These are phyloP conservation scores for Amphipoea oculea DNA, from an alignment of 2,888 invertebrate species.

Conservation along the genomic window DNA sequence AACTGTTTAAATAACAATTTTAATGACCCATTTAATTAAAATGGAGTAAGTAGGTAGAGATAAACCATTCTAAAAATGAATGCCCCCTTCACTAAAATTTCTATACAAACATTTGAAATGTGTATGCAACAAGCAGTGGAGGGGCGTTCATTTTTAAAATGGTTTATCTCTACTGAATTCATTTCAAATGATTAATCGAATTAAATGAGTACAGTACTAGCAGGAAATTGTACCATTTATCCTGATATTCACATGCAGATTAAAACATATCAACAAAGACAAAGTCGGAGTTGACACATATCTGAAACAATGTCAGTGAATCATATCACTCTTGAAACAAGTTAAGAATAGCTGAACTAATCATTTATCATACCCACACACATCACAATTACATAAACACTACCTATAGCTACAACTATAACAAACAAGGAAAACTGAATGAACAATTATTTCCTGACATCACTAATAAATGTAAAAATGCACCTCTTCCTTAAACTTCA, in stretches of 20 bases:
- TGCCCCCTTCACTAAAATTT: too few species aligned
- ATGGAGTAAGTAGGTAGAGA: neutral
- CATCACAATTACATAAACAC: conserved; percentile 51
- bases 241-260: conserved; percentile 5
- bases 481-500: conserved; percentile 76
- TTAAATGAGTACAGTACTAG: neutral
- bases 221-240: conserved; percentile 14
- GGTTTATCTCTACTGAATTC: neutral
- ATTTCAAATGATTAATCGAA: neutral
- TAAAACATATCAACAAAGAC: conserved; percentile 24
- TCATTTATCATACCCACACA: conserved; percentile 51
- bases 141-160: too few species aligned
- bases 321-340: conserved; percentile 47
- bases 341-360: conserved; percentile 33
- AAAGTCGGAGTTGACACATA: conserved; percentile 31
- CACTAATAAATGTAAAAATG: conserved; percentile 55
- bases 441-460: conserved; percentile 21
- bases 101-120: too few species aligned
- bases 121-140: too few species aligned
- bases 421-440: conserved; percentile 44
- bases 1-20: neutral
- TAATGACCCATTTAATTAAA: neutral
- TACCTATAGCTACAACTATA: neutral
- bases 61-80: too few species aligned
- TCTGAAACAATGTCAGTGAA: conserved; percentile 46